Base-by-base conservation (phyloP, 2,797 vertebrate species). In the Erpetoichthys calabaricus region DNA sequence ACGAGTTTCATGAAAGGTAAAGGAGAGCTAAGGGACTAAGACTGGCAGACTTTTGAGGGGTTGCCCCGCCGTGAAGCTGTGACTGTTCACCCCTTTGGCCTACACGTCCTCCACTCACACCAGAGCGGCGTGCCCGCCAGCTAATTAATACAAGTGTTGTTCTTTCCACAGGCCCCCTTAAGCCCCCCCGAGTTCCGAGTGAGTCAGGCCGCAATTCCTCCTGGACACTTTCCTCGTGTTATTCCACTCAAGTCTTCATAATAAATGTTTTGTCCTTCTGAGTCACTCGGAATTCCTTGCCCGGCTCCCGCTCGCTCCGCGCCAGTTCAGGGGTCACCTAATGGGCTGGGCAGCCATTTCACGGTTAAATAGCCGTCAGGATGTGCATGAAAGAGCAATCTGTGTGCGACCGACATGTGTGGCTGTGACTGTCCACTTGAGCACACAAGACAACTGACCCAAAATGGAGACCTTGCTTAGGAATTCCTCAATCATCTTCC, bases 401-500 rank as follows among this genome's bases (percentile, higher is more conserved):
- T 25, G 8, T 45, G 50, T 43, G 6, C 10, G 5, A 0, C 4
- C 59, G 66, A 8, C 2, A 4, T 0, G 0, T 44, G 3, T 0
- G 44, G 45, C n/a, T 45, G 9, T 51, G 54, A 57, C 7, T 45
- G 66, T 60, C 46, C 46, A 65, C 44, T 6, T 46, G 51, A 63
- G 55, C 52, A 68, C 58, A 64, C 61, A 68, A 56, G 62, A 45
- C 53, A 68, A 85, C 88, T 82, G 67, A 95, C 91, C 93, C 56
- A 97, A 84, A 79, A 97, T 97, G 79, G 93, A 97, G 67, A 97
- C 94, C 65, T 95, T 96, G 84, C 91, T 94, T 55, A 97, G 83
- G 74, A 97, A 97, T 64, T 97, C 91, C 79, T 97, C 92, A 1
- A 97, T 97, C 93, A 95, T 94, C 86, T 93, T 97, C 72, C 93